A percentile compares a stretch with the other conserved stretches of the same genome.
These are phyloP conservation scores for Caenorhabditis becei DNA, from an alignment of 2,888 invertebrate genomes.

Conservation along the genomic window DNA sequence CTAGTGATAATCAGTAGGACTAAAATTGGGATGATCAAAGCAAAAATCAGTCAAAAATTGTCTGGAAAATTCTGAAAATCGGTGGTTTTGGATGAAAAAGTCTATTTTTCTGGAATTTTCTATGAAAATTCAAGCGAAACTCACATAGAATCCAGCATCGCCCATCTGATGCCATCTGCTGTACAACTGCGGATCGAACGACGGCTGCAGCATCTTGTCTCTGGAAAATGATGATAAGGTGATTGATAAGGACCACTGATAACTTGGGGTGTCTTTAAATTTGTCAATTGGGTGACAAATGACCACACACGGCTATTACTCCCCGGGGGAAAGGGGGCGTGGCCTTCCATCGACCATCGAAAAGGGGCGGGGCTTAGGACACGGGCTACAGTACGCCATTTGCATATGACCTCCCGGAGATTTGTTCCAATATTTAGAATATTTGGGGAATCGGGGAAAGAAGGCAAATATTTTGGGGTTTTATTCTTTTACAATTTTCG, in stretches of 20 bases:
- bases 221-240: conserved; percentile 22
- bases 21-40: no score
- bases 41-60: no score
- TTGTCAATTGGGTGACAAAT: conserved; percentile 30
- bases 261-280: not conserved
- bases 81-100: no score
- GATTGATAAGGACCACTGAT: not conserved
- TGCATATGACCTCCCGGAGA: conserved; percentile 44
- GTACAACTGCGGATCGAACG: conserved; percentile 58
- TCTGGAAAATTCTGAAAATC: no score
- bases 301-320: conserved; percentile 18
- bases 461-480: conserved; percentile 43
- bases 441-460: no score
- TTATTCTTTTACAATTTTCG: not conserved
- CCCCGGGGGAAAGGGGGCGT: not conserved
- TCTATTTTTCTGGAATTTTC: no score
- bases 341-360: conserved; percentile 31
- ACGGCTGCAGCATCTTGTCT: conserved; percentile 59
- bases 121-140: conserved; percentile 1
- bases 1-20: no score
- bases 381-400: conserved; percentile 45
- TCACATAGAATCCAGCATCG: conserved; percentile 48
- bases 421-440: conserved; percentile 31
- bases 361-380: conserved; percentile 28
- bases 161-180: conserved; percentile 55